Evolutionary conservation across 2,888 invertebrate genomes (phyloP), one percentile per base, ranked within the genome.

Genomic region (Psylliodes chrysocephalus): DNA sequence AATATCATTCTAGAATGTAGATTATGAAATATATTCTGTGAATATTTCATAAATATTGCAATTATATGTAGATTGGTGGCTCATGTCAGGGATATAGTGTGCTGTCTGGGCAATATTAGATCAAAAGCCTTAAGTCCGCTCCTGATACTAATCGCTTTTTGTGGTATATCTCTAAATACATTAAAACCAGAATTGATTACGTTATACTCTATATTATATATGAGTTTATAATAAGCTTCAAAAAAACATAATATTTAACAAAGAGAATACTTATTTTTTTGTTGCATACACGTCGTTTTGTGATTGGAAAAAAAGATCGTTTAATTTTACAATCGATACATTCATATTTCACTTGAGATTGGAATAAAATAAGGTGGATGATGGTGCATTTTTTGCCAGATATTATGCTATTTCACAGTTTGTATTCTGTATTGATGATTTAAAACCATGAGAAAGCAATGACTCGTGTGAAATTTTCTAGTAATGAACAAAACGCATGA

Each of bases 401-500:
- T 78, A 75, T 75, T 76, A 77, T 75, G 75, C 77, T 77, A 78
- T 78, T 78, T 77, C 77, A 78, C 77, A 78, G 71, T 77, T 25
- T 38, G 38, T 57, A 49, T 19, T 47, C 14, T 10, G 15, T 49
- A 40, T 40, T 42, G 40, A 59, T 59, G 59, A 59, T 59, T 49
- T 59, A 49, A 22, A 38, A 57, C 18, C 25, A 35, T 57, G 57
- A 49, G 51, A 59, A 59, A n/a, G 30, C 38, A 38, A 59, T 59
- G 25, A 49, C 38, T 59, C 18, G 59, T 59, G 59, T 59, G 59
- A 59, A 59, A 47, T 28, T 28, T 49, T 6, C 38, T 28, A 10
- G 14, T 51, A 38, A 47, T 35, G 17, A 33, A 35, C 59, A 22
- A 33, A 46, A 30, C 6, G 12, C 35, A 35, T 35, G 14, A 35